A percentile compares a stretch with the other conserved stretches of the same genome.
Evolutionary conservation across 1,140 invertebrate genomes (phyloP).

Genomic region (Brachionus koreanus): DNA sequence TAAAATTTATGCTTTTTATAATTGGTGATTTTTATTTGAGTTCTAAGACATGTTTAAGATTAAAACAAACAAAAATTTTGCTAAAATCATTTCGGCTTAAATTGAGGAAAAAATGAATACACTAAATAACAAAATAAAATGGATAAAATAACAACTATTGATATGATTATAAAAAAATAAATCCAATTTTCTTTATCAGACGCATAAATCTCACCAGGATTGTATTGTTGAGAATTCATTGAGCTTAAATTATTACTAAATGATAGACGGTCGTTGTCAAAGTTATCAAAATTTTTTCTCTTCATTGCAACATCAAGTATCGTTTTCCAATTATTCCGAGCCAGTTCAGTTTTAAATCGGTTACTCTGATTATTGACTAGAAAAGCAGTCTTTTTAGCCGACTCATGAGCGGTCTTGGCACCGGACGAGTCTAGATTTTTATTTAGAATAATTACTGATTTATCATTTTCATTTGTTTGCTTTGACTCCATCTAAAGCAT

Average conservation of each 20-base stretch:
- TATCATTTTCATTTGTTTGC: background rate
- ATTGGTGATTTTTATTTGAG: background rate
- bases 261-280: background rate
- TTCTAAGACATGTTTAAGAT: too few relatives aligned
- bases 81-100: background rate
- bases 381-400: background rate
- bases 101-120: constrained; percentile 36
- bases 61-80: too few relatives aligned
- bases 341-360: background rate
- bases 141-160: constrained; percentile 26
- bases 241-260: background rate
- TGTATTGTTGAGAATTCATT: constrained; percentile 22
- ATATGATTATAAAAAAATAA: constrained; percentile 37
- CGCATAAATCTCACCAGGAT: constrained; percentile 22
- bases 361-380: background rate
- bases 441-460: background rate
- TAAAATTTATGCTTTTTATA: background rate
- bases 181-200: constrained; percentile 38
- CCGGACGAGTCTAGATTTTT: background rate
- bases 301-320: constrained; percentile 11
- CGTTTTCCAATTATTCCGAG: constrained; percentile 15
- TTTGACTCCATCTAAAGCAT: background rate
- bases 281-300: constrained; percentile 29
- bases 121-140: constrained; percentile 38
- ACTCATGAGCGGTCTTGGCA: background rate